These are phyloP conservation scores for Craterocephalus amniculus DNA, from an alignment of 2,797 vertebrate genomes.

Conservation along the genomic window DNA sequence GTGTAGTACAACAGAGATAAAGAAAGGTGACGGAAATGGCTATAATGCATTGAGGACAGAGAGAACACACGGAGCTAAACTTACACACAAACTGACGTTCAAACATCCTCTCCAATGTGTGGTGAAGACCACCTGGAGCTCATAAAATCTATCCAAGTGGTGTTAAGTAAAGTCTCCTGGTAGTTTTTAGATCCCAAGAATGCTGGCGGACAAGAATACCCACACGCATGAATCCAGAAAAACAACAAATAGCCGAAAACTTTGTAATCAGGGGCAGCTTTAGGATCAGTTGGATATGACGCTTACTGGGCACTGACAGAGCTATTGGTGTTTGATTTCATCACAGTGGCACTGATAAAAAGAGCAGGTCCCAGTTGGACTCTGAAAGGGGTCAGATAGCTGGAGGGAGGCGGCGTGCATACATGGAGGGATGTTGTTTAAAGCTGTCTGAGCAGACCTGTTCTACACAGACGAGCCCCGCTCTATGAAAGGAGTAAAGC, in stretches of 20 bases:
- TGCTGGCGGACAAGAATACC: not conserved
- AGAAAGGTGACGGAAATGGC: not conserved
- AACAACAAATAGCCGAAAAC: not conserved
- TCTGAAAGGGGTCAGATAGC: conserved; percentile 42
- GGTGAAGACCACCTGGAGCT: no score
- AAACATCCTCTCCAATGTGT: no score
- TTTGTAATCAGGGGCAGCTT: not conserved
- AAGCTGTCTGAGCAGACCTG: conserved; percentile 16
- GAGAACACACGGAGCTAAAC: not conserved
- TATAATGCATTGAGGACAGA: not conserved
- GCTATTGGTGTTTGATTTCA: conserved; percentile 61
- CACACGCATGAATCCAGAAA: not conserved
- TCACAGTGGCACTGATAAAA: conserved; percentile 38
- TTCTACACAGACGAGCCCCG: conserved; percentile 9
- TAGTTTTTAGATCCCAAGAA: no score
- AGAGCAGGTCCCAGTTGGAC: conserved; percentile 44
- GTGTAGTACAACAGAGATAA: not conserved
- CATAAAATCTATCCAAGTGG: no score
- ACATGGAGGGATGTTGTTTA: conserved; percentile 18
- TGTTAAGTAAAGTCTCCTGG: no score
- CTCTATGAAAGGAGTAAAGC: conserved; percentile 33
- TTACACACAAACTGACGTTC: not conserved
- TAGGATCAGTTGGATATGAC: conserved; percentile 29
- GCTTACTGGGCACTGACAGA: conserved; percentile 40
- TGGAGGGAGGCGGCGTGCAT: not conserved